Base-by-base conservation (phyloP, 2,888 invertebrate species). In the Clanis bilineata region DNA sequence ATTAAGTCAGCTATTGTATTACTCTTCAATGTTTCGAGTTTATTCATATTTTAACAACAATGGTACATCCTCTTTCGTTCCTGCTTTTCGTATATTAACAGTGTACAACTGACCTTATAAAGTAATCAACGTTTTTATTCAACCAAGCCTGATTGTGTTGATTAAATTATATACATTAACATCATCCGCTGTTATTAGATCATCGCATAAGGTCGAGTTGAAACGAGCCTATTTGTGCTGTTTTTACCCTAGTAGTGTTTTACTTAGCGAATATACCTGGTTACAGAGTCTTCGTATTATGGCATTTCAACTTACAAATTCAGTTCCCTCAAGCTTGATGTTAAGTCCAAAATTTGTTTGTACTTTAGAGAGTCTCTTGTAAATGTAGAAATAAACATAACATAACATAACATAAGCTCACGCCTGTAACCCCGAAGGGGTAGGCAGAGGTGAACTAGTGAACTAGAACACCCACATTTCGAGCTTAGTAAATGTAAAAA, bases 111-210 rank as follows among this genome's bases (percentile, higher is more conserved):
- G 65, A 65, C 61, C 61, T 57, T 44, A 44, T 58, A 58, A 59
- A 60, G 47, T 41, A 59, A 55, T 54, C 45, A 58, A 39, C 39
- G 55, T 58, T 59, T 59, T 59, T 59, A 43, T 59, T 36, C 55
- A 38, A 56, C 44, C 38, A 45, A 60, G 62, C 60, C 65, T 72
- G 67, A 72, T 74, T 69, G 64, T 64, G 67, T 66, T 70, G 72
- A 80, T 82, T 75, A 70, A 82, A 82, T 83, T 79, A 80, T 73
- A 79, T 66, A 68, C 72, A 77, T 83, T 76, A 79, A 70, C 77
- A 74, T 70, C 78, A 73, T 83, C 82, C 80, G 79, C 61, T 71
- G 63, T 73, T 77, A 79, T 84, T 84, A 85, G 83, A 82, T 85
- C 84, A 85, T 74, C 79, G 66, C 58, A 63, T 69, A 74, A 79